Base-by-base conservation (phyloP, 2,113 vertebrate genomes). In the Odobenus rosmarus region DNA sequence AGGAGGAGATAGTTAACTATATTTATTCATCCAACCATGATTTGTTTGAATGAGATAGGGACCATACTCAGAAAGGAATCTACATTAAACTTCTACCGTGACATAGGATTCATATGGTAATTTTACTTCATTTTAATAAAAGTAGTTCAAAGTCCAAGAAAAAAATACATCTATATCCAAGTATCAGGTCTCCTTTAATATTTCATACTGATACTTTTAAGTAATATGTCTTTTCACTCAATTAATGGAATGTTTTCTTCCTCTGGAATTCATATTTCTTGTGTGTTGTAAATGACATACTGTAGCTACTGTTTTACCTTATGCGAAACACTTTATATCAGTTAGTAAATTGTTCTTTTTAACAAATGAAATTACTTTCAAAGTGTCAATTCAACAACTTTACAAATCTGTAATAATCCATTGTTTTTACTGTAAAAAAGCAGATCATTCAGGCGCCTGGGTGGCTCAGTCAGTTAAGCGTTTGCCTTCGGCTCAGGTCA, bases 201-300 rank as follows among this genome's bases (percentile, higher is more conserved):
- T 55, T 93, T 92, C 16, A 51, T 64, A 57, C 26, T 36, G 3
- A 46, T 71, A 71, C 4, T 81, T 96, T 71, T 31, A 90, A 93
- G 64, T 90, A 51, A 76, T 61, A 93, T 57, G 11, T 0, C 1
- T 69, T 76, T 57, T 82, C 9, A 83, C 24, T 13, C 4, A 84
- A 55, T 42, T 82, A 39, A 83, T 79, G 3, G 2, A 88, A 83
- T 72, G 33, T 55, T 55, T 91, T 76, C 21, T 55, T 18, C 5
- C 18, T 76, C 91, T 95, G 31, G 16, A 91, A 96, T 90, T 94
- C n/a, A 53, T 59, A 49, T 61, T 67, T 86, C 3, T 51, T 91
- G 1, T 95, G 55, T 88, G 1, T 33, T 93, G 5, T 87, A 80
- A 93, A 93, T 61, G 14, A 92, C 69, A 87, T 67, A 3, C 10